These are phyloP conservation scores for Tupiocoris notatus DNA, from an alignment of 2,888 invertebrate species.

Conservation along the genomic window DNA sequence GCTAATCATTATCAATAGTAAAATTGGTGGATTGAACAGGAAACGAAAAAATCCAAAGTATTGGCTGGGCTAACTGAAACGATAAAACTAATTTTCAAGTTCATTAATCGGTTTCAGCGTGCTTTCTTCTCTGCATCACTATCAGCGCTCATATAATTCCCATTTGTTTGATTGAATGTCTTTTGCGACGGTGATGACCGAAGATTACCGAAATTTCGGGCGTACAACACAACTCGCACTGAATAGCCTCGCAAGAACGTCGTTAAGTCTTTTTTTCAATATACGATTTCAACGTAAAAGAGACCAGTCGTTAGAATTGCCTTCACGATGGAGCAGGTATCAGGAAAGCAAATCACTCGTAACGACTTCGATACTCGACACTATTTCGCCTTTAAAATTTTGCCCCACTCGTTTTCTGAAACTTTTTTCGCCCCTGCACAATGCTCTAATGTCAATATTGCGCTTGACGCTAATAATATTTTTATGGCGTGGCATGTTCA, in stretches of 20 bases:
- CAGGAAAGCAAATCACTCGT: slow-evolving; percentile 30
- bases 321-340: slow-evolving; percentile 5
- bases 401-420: neutral
- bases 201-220: neutral
- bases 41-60: no score
- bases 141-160: no score
- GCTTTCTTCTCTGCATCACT: no score
- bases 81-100: no score
- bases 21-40: no score
- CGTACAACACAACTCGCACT: neutral
- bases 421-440: neutral
- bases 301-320: neutral
- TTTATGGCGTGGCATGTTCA: neutral
- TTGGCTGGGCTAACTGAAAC: no score
- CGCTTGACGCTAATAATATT: slow-evolving; percentile 10
- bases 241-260: neutral
- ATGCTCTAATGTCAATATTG: slow-evolving; percentile 21
- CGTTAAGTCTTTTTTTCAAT: neutral
- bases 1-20: no score
- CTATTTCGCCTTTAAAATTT: no score
- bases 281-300: neutral
- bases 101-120: no score
- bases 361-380: slow-evolving; percentile 12
- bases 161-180: no score
- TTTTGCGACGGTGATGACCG: no score